These are phyloP conservation scores for Epinephelus malabaricus DNA, from an alignment of 2,797 vertebrate genomes.

Conservation along the genomic window DNA sequence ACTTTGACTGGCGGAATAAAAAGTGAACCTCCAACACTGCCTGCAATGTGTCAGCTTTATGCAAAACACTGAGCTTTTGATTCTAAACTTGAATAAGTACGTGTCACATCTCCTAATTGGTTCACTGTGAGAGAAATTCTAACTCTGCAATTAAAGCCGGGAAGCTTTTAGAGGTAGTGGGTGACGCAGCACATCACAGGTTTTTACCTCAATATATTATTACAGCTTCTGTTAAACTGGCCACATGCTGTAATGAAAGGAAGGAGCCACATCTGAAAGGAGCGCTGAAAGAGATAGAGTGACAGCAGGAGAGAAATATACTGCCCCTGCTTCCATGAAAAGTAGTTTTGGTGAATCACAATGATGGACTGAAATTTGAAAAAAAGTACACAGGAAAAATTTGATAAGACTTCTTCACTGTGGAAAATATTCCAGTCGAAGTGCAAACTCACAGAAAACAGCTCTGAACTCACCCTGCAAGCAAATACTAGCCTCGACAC, in stretches of 20 bases:
- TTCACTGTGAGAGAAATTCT: conserved; percentile 10
- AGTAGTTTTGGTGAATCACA: neutral
- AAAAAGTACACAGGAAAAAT: neutral
- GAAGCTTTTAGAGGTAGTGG: conserved; percentile 4
- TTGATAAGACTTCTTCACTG: neutral
- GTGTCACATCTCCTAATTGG: neutral
- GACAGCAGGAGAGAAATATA: conserved; percentile 25
- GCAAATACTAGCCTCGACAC: neutral
- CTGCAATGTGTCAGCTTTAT: neutral
- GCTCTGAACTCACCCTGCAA: neutral
- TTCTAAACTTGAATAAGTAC: conserved; percentile 5
- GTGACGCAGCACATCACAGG: conserved; percentile 12
- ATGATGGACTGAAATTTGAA: neutral
- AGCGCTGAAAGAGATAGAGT: conserved; percentile 15
- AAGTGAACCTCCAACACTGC: too few species aligned
- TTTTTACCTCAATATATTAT: conserved; percentile 27
- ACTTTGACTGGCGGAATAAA: too few species aligned
- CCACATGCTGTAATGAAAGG: conserved; percentile 33
- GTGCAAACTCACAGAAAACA: too few species aligned
- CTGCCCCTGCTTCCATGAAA: neutral
- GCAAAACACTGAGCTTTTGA: conserved; percentile 13
- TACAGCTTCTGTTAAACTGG: conserved; percentile 18
- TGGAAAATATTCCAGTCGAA: neutral
- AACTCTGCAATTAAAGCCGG: conserved; percentile 1
- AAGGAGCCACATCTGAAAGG: conserved; percentile 12